Base-by-base conservation (phyloP, 1,140 invertebrate genomes). In the Eumeta japonica region DNA sequence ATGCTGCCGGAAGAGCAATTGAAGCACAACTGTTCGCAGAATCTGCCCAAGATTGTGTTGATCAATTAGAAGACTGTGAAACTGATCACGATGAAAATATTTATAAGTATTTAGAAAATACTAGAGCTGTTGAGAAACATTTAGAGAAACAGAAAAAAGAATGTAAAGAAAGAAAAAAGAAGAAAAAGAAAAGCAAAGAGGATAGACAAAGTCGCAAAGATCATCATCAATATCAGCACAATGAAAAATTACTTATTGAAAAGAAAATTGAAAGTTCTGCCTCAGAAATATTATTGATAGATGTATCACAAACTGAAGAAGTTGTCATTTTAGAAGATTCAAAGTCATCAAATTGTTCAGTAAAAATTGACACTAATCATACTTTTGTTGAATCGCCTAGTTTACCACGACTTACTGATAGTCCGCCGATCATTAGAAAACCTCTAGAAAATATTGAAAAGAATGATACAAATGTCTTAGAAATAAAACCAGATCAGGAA, bases 121-220 rank as follows among this genome's bases (percentile, higher is more conserved):
- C 64, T 62, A 59, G 53, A 5, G 46, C 58, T 7, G 53, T 54
- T 0, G 59, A 71, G 10, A 79, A 80, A 41, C 55, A 62, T 16
- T 45, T 31, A 41, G 71, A 75, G 16, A 70, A 54, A 50, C 20
- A 52, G 10, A 81, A 79, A 43, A 83, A 81, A 53, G 86, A 88
- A 41, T 70, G 76, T 12, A 85, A 84, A 49, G 86, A 89, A 45
- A 89, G 86, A 57, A 89, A 87, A 56, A 90, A 90, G 63, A 90
- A 90, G 52, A 82, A 88, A 33, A 90, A 90, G 53, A 87, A 84
- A 50, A 88, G 82, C 13, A 89, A 86, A 53, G 88, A 90, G 50
- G 87, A 90, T 39, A 80, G 82, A 48, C 82, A 83, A 35, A 80
- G 75, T 45, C 75, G 83, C n/a, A 81, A 82, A 51, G 79, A 83